Evolutionary conservation across 2,113 vertebrate genomes (phyloP).

Genomic region (Labrus mixtus): DNA sequence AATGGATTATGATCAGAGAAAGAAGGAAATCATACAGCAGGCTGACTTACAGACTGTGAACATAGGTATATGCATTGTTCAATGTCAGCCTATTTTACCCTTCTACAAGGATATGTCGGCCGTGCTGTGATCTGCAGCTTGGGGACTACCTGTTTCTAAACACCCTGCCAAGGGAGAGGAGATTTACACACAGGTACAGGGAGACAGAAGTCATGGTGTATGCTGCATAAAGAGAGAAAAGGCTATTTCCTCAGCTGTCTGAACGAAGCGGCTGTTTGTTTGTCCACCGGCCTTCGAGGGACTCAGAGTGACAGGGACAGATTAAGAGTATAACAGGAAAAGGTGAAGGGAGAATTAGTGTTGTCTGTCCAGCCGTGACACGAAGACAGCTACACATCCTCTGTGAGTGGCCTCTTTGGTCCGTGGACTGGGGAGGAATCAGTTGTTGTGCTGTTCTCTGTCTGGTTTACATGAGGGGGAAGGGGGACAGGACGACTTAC

Average conservation of each 20-base stretch:
- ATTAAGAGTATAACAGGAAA: constrained; percentile 39
- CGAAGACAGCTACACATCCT: constrained; percentile 43
- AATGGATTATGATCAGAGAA: constrained; percentile 26
- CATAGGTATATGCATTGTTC: constrained; percentile 9
- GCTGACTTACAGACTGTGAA: constrained; percentile 13
- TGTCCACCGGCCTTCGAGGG: constrained; percentile 36
- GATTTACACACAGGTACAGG: constrained; percentile 57
- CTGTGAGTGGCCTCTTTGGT: constrained; percentile 29
- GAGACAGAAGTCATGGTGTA: constrained; percentile 36
- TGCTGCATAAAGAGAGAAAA: constrained; percentile 44
- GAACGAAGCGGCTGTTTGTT: constrained; percentile 50
- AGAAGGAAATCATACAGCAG: constrained; percentile 3
- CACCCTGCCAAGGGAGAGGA: constrained; percentile 35
- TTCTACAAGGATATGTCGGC: constrained; percentile 32
- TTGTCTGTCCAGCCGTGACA: constrained; percentile 35
- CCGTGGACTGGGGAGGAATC: constrained; percentile 20
- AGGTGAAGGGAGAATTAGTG: constrained; percentile 32
- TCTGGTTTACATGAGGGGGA: constrained; percentile 29
- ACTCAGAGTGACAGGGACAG: constrained; percentile 44
- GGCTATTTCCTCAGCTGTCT: constrained; percentile 35
- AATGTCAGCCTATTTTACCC: constrained; percentile 26
- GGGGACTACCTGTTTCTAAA: constrained; percentile 46
- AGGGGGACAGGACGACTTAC: constrained; percentile 31
- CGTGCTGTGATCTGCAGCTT: constrained; percentile 44
- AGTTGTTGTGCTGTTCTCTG: constrained; percentile 32